Base-by-base conservation (phyloP, 2,113 vertebrate genomes). In the Amazona guildingii region DNA sequence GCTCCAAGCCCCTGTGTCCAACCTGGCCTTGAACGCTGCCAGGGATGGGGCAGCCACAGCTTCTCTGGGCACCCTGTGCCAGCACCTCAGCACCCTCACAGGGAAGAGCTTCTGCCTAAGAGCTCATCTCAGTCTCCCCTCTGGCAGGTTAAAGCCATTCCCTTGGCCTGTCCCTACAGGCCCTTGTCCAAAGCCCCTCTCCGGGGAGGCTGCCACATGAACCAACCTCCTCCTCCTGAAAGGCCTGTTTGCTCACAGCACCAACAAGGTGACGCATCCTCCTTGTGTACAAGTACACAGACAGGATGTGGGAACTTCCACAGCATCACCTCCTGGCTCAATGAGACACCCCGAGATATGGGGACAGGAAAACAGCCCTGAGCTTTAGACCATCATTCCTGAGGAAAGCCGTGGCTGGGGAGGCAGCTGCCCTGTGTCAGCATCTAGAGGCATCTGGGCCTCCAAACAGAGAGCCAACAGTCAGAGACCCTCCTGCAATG, bases 281-380 rank as follows among this genome's bases (percentile, higher is more conserved):
- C 61, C 66, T 48, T 54, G 69, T 54, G 46, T 44, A 84, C 73
- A 81, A 78, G 41, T 18, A 33, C 37, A 52, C 0, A 1, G 69
- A 44, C 68, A 49, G 51, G 89, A 62, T 84, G 81, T 41, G 29
- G 66, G 61, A 92, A 24, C 55, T 94, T 44, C 46, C n/a, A 59
- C 0, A 0, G 43, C 46, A 33, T 44, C 35, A 33, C 14, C 23
- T 86, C 17, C 61, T 61, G 59, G 39, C 64, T 75, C 37, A 87
- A 7, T 1, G 2, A 41, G 69, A 44, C 24, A 62, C 12, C 9
- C 24, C 0, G 0, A 79, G 74, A 33, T 15, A 63, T 0, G 1
- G 61, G 81, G 70, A 63, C 9, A 48, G 41, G n/a, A 57, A 44
- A 94, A 11, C 21, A 85, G 78, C 24, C 24, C 46, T 63, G 61